A percentile compares a stretch with the other conserved stretches of the same genome.
phyloP scores from a whole-genome alignment of 2,888 invertebrate species.

The Drosophila putrida region DNA sequence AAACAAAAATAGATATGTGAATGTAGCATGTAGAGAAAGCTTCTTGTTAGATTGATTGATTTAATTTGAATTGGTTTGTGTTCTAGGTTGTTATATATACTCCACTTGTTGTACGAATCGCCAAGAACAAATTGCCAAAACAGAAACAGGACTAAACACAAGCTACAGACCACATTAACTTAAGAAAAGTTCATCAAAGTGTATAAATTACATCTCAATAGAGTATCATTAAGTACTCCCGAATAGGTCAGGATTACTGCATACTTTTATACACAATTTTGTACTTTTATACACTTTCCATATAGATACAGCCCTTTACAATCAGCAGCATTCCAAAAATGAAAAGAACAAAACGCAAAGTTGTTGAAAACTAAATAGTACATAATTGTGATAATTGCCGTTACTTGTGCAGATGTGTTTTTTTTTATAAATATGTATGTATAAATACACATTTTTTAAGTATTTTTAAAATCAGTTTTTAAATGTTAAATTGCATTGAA shows the following conservation, averaged over 20 bases:
- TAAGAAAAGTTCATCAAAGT: conserved; percentile 31
- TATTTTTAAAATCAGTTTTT: conserved; percentile 72
- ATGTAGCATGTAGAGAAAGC: conserved; percentile 64
- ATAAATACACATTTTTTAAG: conserved; percentile 64
- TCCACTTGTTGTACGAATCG: conserved; percentile 57
- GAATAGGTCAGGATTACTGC: conserved; percentile 22
- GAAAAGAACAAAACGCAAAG: conserved; percentile 35
- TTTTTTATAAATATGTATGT: conserved; percentile 58
- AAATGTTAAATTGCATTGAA: conserved; percentile 77
- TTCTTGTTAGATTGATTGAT: conserved; percentile 71
- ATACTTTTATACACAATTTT: conserved; percentile 56
- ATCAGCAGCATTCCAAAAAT: conserved; percentile 72
- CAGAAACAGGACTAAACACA: conserved; percentile 20
- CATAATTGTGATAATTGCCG: conserved; percentile 74
- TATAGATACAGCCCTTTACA: conserved; percentile 26
- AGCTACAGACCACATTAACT: conserved; percentile 21
- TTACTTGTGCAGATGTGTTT: conserved; percentile 70
- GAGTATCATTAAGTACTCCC: conserved; percentile 12
- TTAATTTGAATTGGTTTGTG: conserved; percentile 60
- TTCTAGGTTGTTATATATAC: conserved; percentile 55
- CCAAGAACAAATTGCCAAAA: conserved; percentile 73
- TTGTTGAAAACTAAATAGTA: conserved; percentile 75
- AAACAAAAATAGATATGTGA: conserved; percentile 41
- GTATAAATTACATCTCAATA: conserved; percentile 34
- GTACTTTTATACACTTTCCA: conserved; percentile 66